These are phyloP conservation scores for Caenorhabditis latens DNA, from an alignment of 1,140 invertebrate species.

Conservation along the genomic window DNA sequence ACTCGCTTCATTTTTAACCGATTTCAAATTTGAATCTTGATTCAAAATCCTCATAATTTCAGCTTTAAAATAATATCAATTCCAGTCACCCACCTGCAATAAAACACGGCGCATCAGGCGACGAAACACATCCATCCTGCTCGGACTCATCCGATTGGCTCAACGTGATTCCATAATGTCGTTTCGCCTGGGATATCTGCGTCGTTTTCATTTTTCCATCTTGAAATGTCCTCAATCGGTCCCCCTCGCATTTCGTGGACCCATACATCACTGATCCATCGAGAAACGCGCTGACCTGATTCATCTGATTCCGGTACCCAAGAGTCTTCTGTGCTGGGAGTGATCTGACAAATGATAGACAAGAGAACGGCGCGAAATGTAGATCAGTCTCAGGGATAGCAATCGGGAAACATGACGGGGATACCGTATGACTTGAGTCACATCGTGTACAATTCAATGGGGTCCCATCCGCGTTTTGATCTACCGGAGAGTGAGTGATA, in stretches of 20 bases:
- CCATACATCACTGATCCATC: slow-evolving; percentile 87
- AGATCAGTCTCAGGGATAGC: slow-evolving; percentile 81
- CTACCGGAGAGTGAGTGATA: slow-evolving; percentile 73
- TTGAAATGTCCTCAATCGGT: slow-evolving; percentile 81
- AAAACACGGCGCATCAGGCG: slow-evolving; percentile 70
- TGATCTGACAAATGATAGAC: slow-evolving; percentile 92
- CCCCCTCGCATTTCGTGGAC: slow-evolving; percentile 85
- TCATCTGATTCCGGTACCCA: slow-evolving; percentile 77
- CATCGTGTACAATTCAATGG: slow-evolving; percentile 77
- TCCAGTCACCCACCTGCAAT: too few relatives aligned
- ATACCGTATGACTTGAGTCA: slow-evolving; percentile 71
- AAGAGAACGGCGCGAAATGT: slow-evolving; percentile 83
- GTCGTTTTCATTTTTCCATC: slow-evolving; percentile 75
- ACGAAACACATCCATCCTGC: slow-evolving; percentile 71
- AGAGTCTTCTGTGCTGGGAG: slow-evolving; percentile 88
- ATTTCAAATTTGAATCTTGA: too few relatives aligned
- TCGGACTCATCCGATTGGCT: slow-evolving; percentile 65
- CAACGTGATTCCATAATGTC: slow-evolving; percentile 18
- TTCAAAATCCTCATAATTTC: too few relatives aligned
- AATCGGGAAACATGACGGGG: slow-evolving; percentile 81
- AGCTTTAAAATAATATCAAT: too few relatives aligned
- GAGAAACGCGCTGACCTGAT: slow-evolving; percentile 85
- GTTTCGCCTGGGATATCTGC: slow-evolving; percentile 63
- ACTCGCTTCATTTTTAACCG: too few relatives aligned
- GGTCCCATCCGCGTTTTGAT: slow-evolving; percentile 73